phyloP scores from a whole-genome alignment of 2,797 vertebrate genomes.

The Allobates femoralis region DNA sequence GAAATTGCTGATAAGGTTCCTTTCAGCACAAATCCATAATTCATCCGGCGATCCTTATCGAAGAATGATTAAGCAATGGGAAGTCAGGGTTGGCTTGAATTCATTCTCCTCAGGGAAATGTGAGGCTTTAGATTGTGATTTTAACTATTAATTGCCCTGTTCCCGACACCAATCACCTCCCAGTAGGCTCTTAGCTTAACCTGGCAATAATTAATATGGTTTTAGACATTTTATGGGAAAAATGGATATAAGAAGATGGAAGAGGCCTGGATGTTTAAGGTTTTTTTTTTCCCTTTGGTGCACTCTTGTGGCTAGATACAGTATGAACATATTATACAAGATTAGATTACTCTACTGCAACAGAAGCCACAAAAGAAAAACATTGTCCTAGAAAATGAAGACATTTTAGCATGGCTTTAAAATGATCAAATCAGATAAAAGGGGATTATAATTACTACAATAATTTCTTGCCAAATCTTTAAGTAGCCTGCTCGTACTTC shows the following conservation, averaged over 20 bases:
- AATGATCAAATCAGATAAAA: neutral
- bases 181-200: slow-evolving; percentile 49
- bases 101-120: slow-evolving; percentile 44
- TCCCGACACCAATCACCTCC: slow-evolving; percentile 29
- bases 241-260: neutral
- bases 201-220: slow-evolving; percentile 54
- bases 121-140: slow-evolving; percentile 33
- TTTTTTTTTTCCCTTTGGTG: slow-evolving; percentile 49
- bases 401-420: neutral
- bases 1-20: slow-evolving; percentile 54
- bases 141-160: slow-evolving; percentile 60
- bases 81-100: slow-evolving; percentile 38
- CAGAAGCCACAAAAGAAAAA: neutral
- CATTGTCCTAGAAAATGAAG: neutral
- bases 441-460: neutral
- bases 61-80: slow-evolving; percentile 54
- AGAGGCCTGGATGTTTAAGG: slow-evolving; percentile 2
- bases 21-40: slow-evolving; percentile 32
- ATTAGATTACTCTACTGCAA: neutral
- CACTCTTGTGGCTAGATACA: slow-evolving; percentile 55
- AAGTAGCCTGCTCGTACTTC: neutral
- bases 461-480: neutral
- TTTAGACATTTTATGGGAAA: slow-evolving; percentile 42
- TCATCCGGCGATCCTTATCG: slow-evolving; percentile 52
- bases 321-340: slow-evolving; percentile 19